phyloP scores from a whole-genome alignment of 2,113 vertebrate genomes.

The Raja brachyura region DNA sequence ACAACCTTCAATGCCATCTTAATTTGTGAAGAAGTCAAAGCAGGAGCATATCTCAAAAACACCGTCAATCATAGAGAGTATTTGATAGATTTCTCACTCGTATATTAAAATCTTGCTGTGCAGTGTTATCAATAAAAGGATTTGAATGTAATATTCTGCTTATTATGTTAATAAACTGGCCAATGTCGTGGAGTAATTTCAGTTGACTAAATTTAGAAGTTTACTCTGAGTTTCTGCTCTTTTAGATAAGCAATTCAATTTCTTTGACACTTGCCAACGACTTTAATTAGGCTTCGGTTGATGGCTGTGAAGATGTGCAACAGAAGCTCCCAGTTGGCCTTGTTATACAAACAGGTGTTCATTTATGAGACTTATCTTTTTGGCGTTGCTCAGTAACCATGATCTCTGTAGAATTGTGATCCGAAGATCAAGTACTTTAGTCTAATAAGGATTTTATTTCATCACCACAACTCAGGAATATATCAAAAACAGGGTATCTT shows the following conservation, averaged over 20 bases:
- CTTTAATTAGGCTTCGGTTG: conserved; percentile 21
- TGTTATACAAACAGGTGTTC: conserved; percentile 37
- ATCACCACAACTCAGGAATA: conserved; percentile 22
- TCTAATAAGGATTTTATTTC: conserved; percentile 30
- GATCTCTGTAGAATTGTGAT: conserved; percentile 29
- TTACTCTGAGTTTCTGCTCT: neutral
- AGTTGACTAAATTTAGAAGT: neutral
- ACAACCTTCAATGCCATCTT: neutral
- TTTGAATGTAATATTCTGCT: neutral
- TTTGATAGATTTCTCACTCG: neutral
- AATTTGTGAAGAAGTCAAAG: neutral
- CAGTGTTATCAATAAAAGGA: neutral
- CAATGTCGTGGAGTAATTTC: neutral
- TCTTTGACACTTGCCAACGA: conserved; percentile 27
- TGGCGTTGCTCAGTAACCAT: conserved; percentile 4
- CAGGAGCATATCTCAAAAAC: neutral
- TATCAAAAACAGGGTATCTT: neutral
- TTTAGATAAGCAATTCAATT: neutral
- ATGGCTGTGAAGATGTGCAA: neutral
- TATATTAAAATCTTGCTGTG: neutral
- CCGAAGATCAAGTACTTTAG: conserved; percentile 25
- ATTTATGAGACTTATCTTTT: conserved; percentile 32
- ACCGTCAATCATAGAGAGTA: neutral
- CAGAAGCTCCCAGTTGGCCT: conserved; percentile 30
- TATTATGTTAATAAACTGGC: neutral